These are phyloP conservation scores for Corvus hawaiiensis DNA, from an alignment of 2,113 vertebrate genomes.

Conservation along the genomic window DNA sequence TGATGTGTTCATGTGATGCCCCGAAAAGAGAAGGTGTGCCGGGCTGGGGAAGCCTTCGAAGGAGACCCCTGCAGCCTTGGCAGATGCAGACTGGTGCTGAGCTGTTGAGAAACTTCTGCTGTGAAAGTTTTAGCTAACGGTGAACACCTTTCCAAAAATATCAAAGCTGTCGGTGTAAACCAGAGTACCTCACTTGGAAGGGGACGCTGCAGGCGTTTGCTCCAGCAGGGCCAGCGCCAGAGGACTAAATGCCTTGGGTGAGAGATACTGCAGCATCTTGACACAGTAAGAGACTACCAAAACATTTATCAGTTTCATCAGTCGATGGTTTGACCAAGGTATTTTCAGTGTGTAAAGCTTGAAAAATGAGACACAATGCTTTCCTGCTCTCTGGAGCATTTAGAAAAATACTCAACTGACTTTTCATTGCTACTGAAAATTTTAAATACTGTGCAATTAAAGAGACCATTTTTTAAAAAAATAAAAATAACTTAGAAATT, in stretches of 20 bases:
- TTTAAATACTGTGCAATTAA: constrained; percentile 55
- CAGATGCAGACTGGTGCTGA: neutral
- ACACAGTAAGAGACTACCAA: neutral
- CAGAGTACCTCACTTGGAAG: neutral
- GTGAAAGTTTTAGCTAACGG: neutral
- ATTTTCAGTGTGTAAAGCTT: neutral
- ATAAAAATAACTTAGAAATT: constrained; percentile 3
- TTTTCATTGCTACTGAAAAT: constrained; percentile 38
- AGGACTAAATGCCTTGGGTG: neutral
- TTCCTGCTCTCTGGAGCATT: neutral
- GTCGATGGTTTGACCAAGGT: neutral
- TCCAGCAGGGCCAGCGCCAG: neutral
- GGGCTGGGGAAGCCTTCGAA: neutral
- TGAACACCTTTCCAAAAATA: neutral
- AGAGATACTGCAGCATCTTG: neutral
- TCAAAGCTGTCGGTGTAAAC: neutral
- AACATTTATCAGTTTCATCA: neutral
- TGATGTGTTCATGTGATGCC: rapidly evolving
- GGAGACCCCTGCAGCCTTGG: neutral
- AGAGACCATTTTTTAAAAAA: neutral
- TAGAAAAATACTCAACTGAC: neutral
- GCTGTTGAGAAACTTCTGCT: neutral
- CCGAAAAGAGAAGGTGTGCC: rapidly evolving
- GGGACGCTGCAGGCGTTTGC: neutral
- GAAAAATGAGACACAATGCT: neutral